Evolutionary conservation across 1,140 invertebrate genomes (phyloP).

Genomic region (Steinernema khuongi): DNA sequence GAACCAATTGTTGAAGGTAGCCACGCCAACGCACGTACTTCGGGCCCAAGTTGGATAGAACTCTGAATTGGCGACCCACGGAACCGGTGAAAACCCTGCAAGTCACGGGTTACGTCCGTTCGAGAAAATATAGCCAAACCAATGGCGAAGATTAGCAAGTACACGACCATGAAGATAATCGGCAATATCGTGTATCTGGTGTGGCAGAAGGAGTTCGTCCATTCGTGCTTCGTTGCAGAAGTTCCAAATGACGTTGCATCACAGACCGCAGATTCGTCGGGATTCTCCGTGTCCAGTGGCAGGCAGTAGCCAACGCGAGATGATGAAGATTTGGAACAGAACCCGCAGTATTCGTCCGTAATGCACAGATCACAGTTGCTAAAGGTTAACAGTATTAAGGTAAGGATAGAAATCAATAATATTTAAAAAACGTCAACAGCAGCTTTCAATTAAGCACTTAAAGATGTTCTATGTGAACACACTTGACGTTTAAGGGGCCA

Average conservation of each 20-base stretch:
- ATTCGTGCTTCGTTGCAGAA: too few relatives aligned
- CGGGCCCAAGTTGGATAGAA: constrained; percentile 68
- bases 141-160: constrained; percentile 44
- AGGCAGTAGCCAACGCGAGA: constrained; percentile 35
- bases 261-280: neutral
- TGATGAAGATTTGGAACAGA: constrained; percentile 25
- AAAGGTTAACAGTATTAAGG: too few relatives aligned
- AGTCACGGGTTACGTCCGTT: too few relatives aligned
- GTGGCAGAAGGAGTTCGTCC: constrained; percentile 42
- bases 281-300: constrained; percentile 17
- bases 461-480: too few relatives aligned
- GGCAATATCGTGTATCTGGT: constrained; percentile 47
- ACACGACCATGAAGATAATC: constrained; percentile 53
- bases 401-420: neutral
- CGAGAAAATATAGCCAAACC: constrained; percentile 39
- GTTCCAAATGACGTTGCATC: too few relatives aligned
- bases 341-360: constrained; percentile 47
- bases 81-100: constrained; percentile 67
- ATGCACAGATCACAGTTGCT: constrained; percentile 49
- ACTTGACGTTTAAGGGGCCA: too few relatives aligned
- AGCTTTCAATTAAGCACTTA: too few relatives aligned
- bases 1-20: constrained; percentile 66
- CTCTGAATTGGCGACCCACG: constrained; percentile 69
- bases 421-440: too few relatives aligned
- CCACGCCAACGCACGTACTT: constrained; percentile 64